These are phyloP conservation scores for Leptodactylus fallax DNA, from an alignment of 2,797 vertebrate genomes.

Conservation along the genomic window DNA sequence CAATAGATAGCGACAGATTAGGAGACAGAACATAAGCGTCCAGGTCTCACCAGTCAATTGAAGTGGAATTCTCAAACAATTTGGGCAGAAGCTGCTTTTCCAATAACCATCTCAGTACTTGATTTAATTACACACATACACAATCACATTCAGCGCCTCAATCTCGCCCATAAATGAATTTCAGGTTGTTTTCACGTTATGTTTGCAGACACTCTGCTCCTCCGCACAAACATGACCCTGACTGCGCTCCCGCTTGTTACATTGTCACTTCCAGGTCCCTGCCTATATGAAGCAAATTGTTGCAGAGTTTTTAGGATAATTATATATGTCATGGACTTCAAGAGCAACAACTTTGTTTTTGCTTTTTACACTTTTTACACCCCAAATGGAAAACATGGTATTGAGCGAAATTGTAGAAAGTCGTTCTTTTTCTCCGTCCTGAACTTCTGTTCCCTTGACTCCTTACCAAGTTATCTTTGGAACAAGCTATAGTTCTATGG, in stretches of 20 bases:
- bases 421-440: too few species aligned
- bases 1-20: slow-evolving; percentile 76
- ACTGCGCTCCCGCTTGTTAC: neutral
- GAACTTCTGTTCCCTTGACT: too few species aligned
- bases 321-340: neutral
- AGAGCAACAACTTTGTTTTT: neutral
- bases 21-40: slow-evolving; percentile 72
- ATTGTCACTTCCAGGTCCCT: neutral
- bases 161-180: slow-evolving; percentile 48
- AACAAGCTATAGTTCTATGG: too few species aligned
- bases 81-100: slow-evolving; percentile 69
- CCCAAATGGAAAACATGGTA: neutral
- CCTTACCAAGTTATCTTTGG: too few species aligned
- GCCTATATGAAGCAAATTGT: neutral
- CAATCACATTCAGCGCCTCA: slow-evolving; percentile 62
- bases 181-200: slow-evolving; percentile 51
- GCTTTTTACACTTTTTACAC: neutral
- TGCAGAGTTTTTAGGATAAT: neutral
- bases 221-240: slow-evolving; percentile 27
- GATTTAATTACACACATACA: slow-evolving; percentile 65
- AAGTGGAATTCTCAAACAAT: slow-evolving; percentile 73
- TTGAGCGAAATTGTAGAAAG: neutral
- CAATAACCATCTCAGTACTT: slow-evolving; percentile 67
- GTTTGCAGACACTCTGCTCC: slow-evolving; percentile 41
- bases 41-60: slow-evolving; percentile 72